A percentile compares a stretch with the other conserved stretches of the same genome.
These are phyloP conservation scores for Euclidia mi DNA, from an alignment of 2,888 invertebrate species.

Conservation along the genomic window DNA sequence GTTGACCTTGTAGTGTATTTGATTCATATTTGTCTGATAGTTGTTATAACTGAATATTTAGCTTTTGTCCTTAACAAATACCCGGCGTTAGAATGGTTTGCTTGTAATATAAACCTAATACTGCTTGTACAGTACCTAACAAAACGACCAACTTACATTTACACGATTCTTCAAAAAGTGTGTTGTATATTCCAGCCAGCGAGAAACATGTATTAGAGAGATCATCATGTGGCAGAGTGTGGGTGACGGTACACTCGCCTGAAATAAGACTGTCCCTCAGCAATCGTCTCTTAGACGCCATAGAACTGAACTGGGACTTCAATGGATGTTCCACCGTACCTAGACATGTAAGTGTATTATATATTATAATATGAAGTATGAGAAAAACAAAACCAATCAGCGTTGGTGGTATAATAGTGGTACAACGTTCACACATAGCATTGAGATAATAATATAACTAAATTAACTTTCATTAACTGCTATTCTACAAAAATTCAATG, in stretches of 20 bases:
- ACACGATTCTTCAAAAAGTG: background rate
- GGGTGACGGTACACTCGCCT: constrained; percentile 85
- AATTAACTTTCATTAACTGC: too few relatives aligned
- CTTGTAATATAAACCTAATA: background rate
- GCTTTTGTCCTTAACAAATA: too few relatives aligned
- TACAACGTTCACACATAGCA: too few relatives aligned
- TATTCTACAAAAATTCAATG: too few relatives aligned
- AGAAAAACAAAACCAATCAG: too few relatives aligned
- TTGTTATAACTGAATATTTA: too few relatives aligned
- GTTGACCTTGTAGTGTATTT: too few relatives aligned
- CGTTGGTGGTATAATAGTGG: too few relatives aligned
- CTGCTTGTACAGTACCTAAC: background rate
- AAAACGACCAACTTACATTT: background rate
- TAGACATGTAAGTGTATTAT: constrained; percentile 77
- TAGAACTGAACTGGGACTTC: constrained; percentile 88
- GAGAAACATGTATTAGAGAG: constrained; percentile 74
- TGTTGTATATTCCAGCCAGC: constrained; percentile 52
- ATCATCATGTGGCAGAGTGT: constrained; percentile 83
- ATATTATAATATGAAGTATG: too few relatives aligned
- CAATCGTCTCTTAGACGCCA: constrained; percentile 70
- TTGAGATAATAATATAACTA: too few relatives aligned
- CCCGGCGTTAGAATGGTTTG: too few relatives aligned
- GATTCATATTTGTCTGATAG: too few relatives aligned
- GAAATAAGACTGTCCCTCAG: constrained; percentile 61
- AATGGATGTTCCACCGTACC: constrained; percentile 75